Evolutionary conservation across 2,797 vertebrate genomes (phyloP), one percentile per base, ranked within the genome.

Genomic region (Aulostomus chinensis): DNA sequence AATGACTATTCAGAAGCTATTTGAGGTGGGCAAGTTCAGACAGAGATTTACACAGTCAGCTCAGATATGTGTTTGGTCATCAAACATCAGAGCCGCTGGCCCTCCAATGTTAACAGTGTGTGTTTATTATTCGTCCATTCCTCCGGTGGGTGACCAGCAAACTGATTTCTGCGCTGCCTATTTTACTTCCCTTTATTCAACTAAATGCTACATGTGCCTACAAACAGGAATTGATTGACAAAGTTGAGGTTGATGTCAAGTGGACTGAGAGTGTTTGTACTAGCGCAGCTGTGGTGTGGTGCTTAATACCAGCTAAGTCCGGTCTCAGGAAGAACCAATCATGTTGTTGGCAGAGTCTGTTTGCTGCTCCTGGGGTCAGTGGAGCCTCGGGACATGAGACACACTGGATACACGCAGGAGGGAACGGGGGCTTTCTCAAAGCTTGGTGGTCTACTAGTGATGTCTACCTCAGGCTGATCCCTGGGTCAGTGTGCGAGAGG

Each of bases 281-380:
- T 51, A 38, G 62, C 61, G 35, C 73, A 78, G 80, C 71, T 84
- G 79, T 62, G 42, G 28, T 7, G 34, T 36, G 37, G 56, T 13
- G 65, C 60, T 77, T 83, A 84, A 78, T 74, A 35, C 78, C 59
- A 51, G 71, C 57, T 77, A 88, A 80, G 62, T 82, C 77, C 51
- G 69, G 77, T 73, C 80, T 82, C 80, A 88, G 83, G 81, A 86
- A 86, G 85, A 84, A 66, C 76, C 80, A 86, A 77, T 86, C 81
- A 81, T 64, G 73, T 70, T 82, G 59, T 73, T 62, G 68, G 57
- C 63, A 15, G 4, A 59, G 56, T 64, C 58, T 73, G 60, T 73
- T 70, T 61, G 62, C 68, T 76, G 82, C 68, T 69, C 59, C 47
- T 50, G 45, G 64, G 86, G 85, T 86, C 86, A 87, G 76, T 34